Evolutionary conservation across 2,888 invertebrate genomes (phyloP).

Genomic region (Campaea margaritaria): DNA sequence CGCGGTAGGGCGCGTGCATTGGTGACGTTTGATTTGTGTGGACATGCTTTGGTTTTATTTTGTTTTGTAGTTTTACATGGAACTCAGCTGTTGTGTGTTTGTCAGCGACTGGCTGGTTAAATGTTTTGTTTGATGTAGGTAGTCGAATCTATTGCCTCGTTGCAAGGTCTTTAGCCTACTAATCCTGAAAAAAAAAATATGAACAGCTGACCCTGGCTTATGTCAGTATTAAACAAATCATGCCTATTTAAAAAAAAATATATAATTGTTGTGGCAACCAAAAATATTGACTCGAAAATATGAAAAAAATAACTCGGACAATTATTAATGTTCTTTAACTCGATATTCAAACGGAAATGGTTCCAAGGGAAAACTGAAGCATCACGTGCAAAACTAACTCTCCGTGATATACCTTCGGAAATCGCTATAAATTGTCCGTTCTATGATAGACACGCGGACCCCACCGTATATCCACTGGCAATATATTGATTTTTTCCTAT

Average conservation of each 20-base stretch:
- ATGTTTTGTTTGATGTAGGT: too few relatives aligned
- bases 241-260: too few relatives aligned
- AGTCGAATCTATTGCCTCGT: too few relatives aligned
- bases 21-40: slow-evolving; percentile 62
- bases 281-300: too few relatives aligned
- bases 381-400: slow-evolving; percentile 24
- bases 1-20: slow-evolving; percentile 77
- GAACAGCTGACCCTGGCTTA: too few relatives aligned
- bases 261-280: too few relatives aligned
- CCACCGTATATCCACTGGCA: slow-evolving; percentile 52
- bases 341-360: neutral
- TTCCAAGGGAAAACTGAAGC: neutral
- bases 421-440: slow-evolving; percentile 50
- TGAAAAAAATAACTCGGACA: neutral
- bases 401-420: slow-evolving; percentile 19
- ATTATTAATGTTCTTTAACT: too few relatives aligned
- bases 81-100: slow-evolving; percentile 6
- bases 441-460: slow-evolving; percentile 52
- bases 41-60: slow-evolving; percentile 53
- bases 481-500: slow-evolving; percentile 61
- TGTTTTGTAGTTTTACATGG: slow-evolving; percentile 38
- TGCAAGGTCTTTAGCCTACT: too few relatives aligned
- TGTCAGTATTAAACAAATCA: too few relatives aligned
- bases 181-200: too few relatives aligned
- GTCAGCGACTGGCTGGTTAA: neutral